Conservation (phyloP, 2,797 vertebrate genomes). For the Anabacerthia variegaticeps region DNA sequence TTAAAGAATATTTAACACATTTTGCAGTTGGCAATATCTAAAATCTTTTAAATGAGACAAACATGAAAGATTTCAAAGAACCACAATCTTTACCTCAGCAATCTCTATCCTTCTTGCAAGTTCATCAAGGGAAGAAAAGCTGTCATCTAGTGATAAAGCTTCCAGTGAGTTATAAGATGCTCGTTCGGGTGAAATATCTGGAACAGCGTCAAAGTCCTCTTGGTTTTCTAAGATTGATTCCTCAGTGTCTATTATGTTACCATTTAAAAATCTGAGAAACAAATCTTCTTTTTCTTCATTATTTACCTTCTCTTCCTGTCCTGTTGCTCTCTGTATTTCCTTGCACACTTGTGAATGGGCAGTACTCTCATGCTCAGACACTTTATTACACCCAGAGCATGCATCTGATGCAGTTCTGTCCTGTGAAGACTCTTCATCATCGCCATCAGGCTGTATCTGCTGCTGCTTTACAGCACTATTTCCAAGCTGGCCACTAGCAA, state of each 20-base stretch:
- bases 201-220: conserved; percentile 71
- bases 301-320: conserved; percentile 23
- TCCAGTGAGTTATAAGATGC: conserved; percentile 79
- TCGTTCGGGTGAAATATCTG: conserved; percentile 71
- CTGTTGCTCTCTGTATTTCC: conserved; percentile 59
- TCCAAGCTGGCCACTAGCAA: conserved; percentile 15
- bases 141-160: conserved; percentile 81
- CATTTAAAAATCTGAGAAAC: conserved; percentile 75
- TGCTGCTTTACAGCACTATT: conserved; percentile 40
- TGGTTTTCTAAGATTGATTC: conserved; percentile 60
- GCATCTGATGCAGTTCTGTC: conserved; percentile 18
- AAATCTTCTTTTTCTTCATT: conserved; percentile 73
- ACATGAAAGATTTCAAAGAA: not conserved
- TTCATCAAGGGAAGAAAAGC: conserved; percentile 87
- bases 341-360: not conserved
- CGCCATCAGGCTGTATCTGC: conserved; percentile 23
- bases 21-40: not conserved
- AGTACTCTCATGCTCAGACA: not conserved
- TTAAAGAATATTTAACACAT: not conserved
- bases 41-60: not conserved
- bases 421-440: conserved; percentile 21
- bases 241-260: conserved; percentile 70
- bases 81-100: conserved; percentile 84
- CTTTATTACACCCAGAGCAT: not conserved
- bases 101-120: conserved; percentile 88